Evolutionary conservation across 2,797 vertebrate genomes (phyloP), one percentile per base, ranked within the genome.

Genomic region (Halcyon chelicuti): DNA sequence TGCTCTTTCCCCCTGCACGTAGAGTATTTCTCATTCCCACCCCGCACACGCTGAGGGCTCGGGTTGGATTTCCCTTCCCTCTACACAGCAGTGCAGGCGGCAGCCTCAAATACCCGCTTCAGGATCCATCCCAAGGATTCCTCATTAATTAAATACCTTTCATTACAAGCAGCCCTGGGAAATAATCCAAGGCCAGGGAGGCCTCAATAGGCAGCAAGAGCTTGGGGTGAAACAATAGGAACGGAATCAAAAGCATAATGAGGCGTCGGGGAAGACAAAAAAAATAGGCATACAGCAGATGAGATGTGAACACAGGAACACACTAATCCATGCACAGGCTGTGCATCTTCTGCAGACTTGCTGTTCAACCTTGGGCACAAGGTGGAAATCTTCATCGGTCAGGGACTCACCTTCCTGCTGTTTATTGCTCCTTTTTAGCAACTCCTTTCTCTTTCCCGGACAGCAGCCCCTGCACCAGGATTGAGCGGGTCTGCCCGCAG

Each of bases 111-210:
- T 18, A 39, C 13, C 12, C 44, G 28, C 52, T 94, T 82, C 8
- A 74, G 57, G 54, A 75, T 42, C 51, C 46, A 81, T 51, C 85
- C 63, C 29, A 33, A 55, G 46, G 62, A 80, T 58, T 90, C 47
- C 51, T 92, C 0, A 0, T 37, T 73, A 84, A 90, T 88, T 72
- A 93, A 94, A 82, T 3, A 20, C 54, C 44, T 75, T 88, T 81
- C 35, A 29, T 72, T 91, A 68, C 46, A 81, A 81, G 88, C 60
- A 77, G 28, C 35, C 28, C 72, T 18, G 58, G 85, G 93, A 94
- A 94, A 95, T 51, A 68, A 72, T 80, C 72, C 91, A 80, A 88
- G 68, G 58, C 35, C 58, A 81, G 39, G 37, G 52, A 93, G 46
- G 58, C 35, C 77, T 81, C 63, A 85, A 83, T 3, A 68, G 46